Conservation (phyloP, 2,888 invertebrate species). For the Platypus cylindrus region DNA sequence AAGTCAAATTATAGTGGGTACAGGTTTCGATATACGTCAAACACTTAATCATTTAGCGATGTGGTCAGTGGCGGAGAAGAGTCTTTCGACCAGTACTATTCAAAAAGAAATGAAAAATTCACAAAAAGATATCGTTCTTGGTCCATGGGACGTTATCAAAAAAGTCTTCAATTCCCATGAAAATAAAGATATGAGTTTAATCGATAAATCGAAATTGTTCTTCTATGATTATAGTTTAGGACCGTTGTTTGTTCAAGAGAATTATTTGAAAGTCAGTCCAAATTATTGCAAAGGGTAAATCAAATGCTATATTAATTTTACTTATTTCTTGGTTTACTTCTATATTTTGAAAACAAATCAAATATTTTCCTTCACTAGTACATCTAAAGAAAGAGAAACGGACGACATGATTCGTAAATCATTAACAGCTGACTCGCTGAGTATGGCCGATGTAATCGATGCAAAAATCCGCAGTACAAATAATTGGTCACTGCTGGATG, state of each 20-base stretch:
- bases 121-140: constrained; percentile 77
- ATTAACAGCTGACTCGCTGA: constrained; percentile 74
- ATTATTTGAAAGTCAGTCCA: constrained; percentile 76
- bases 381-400: background rate
- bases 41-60: constrained; percentile 81
- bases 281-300: constrained; percentile 56
- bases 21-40: constrained; percentile 90
- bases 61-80: constrained; percentile 50
- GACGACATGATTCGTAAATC: constrained; percentile 46
- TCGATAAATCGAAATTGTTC: constrained; percentile 82
- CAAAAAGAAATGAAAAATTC: constrained; percentile 44
- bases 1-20: constrained; percentile 69
- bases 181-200: constrained; percentile 62
- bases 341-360: no score
- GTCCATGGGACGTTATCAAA: constrained; percentile 86
- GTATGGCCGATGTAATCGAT: constrained; percentile 76
- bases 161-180: constrained; percentile 77
- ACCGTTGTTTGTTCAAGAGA: constrained; percentile 97
- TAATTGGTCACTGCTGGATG: constrained; percentile 80
- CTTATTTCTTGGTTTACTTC: background rate
- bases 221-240: constrained; percentile 94
- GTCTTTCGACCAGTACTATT: constrained; percentile 37
- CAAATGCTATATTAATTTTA: background rate
- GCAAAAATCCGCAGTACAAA: constrained; percentile 64
- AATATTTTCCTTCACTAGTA: background rate